These are phyloP conservation scores for Seira ritae DNA, from an alignment of 2,888 invertebrate genomes.

Conservation along the genomic window DNA sequence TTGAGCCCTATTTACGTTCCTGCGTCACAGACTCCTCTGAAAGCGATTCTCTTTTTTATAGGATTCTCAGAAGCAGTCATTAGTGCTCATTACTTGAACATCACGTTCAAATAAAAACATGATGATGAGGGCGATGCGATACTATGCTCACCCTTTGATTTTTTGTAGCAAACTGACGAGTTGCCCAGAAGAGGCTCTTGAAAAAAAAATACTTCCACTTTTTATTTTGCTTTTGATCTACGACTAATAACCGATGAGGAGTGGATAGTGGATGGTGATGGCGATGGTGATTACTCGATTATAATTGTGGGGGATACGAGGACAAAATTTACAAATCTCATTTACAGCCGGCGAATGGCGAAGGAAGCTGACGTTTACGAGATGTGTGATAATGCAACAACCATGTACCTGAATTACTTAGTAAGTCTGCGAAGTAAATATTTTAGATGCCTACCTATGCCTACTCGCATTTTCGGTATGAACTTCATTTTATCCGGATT, in stretches of 20 bases:
- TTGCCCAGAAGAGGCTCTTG: background rate
- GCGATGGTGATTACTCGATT: conserved; percentile 1
- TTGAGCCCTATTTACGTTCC: background rate
- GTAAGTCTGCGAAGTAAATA: too few relatives aligned
- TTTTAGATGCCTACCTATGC: background rate
- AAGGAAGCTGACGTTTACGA: too few relatives aligned
- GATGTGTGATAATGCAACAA: too few relatives aligned
- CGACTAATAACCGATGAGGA: background rate
- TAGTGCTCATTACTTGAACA: conserved; percentile 60
- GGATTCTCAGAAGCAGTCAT: conserved; percentile 40
- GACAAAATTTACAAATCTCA: too few relatives aligned
- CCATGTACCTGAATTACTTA: too few relatives aligned
- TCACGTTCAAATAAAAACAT: conserved; percentile 53
- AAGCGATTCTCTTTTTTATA: background rate
- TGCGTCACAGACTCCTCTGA: background rate
- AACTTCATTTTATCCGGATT: background rate
- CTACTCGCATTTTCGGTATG: too few relatives aligned
- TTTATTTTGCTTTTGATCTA: background rate
- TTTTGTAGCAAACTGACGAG: conserved; percentile 16
- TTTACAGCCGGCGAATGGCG: too few relatives aligned
- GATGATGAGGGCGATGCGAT: conserved; percentile 5
- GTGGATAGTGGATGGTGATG: background rate
- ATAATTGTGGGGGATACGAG: too few relatives aligned
- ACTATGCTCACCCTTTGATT: background rate
- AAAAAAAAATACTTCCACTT: background rate